Conservation (phyloP, 2,113 vertebrate genomes). For the Synodontis membranacea region DNA sequence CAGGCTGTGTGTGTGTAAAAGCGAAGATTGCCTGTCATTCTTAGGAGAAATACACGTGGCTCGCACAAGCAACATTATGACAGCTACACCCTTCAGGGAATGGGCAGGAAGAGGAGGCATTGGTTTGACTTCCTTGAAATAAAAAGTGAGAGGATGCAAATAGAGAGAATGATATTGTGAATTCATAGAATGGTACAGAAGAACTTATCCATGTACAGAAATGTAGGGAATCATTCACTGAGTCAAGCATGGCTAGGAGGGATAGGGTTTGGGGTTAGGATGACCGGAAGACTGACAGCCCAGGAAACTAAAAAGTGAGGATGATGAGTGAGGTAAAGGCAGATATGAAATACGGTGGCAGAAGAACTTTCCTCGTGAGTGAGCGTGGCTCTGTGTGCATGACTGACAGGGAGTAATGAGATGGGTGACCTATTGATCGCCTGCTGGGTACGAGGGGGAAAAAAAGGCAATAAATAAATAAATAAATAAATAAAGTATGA, state of each 20-base stretch:
- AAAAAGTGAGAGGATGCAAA: conserved; percentile 10
- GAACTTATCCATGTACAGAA: background rate
- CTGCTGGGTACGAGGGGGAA: background rate
- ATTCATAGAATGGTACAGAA: background rate
- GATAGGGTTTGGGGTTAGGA: conserved; percentile 49
- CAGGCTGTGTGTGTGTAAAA: conserved; percentile 20
- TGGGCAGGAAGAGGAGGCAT: background rate
- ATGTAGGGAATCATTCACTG: background rate
- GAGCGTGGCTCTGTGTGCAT: conserved; percentile 20
- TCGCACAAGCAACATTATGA: conserved; percentile 37
- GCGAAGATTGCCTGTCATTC: conserved; percentile 55
- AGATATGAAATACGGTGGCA: conserved; percentile 23
- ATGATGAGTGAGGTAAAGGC: conserved; percentile 4
- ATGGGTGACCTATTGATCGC: conserved; percentile 50
- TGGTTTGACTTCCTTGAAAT: background rate
- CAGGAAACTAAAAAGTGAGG: conserved; percentile 42
- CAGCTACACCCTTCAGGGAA: conserved; percentile 36
- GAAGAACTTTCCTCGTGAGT: conserved; percentile 21
- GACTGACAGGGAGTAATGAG: conserved; percentile 54
- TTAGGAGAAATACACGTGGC: background rate
- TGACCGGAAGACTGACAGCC: conserved; percentile 57
- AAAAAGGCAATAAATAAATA: too few relatives aligned
- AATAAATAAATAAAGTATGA: conserved; percentile 39
- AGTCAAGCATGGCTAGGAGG: conserved; percentile 39
- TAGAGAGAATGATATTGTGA: conserved; percentile 25